Percentiles rank a stretch among this genome's conserved stretches.
These are phyloP conservation scores for Mesaphorura yosii DNA, from an alignment of 1,140 invertebrate genomes.

Conservation along the genomic window DNA sequence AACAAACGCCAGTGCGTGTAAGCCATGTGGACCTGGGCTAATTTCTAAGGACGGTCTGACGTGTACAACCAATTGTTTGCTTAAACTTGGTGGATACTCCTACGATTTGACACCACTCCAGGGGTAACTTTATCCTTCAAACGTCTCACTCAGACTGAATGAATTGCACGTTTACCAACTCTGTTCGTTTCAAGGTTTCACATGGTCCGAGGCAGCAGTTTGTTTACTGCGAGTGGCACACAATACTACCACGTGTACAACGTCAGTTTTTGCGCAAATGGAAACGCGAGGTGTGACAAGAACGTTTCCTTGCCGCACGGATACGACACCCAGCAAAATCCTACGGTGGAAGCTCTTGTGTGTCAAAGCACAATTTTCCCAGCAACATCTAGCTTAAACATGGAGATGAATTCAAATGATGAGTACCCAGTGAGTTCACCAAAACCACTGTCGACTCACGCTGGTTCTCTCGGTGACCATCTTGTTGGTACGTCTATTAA, in stretches of 20 bases:
- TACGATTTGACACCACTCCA: conserved; percentile 42
- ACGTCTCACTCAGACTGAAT: conserved; percentile 1
- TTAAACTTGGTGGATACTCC: conserved; percentile 30
- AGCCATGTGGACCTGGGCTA: conserved; percentile 43
- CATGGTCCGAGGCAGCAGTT: conserved; percentile 37
- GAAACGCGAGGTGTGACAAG: conserved; percentile 36
- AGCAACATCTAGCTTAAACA: conserved; percentile 4
- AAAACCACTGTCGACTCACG: conserved; percentile 39
- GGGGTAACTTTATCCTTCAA: conserved; percentile 34
- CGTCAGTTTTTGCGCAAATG: conserved; percentile 43
- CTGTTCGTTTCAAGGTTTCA: conserved; percentile 34
- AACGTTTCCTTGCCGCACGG: conserved; percentile 27
- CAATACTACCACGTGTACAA: conserved; percentile 50
- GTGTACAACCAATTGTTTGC: conserved; percentile 37
- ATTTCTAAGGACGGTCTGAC: conserved; percentile 35
- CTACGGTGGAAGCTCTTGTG: conserved; percentile 35
- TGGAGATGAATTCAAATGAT: conserved; percentile 14
- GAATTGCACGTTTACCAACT: conserved; percentile 1
- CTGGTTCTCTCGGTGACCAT: conserved; percentile 43
- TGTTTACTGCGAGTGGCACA: conserved; percentile 47
- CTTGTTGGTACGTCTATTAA: conserved; percentile 33
- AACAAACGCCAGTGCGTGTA: conserved; percentile 40
- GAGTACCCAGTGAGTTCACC: conserved; percentile 25
- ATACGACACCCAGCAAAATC: conserved; percentile 23
- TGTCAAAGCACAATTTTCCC: conserved; percentile 45